Evolutionary conservation across 2,797 vertebrate genomes (phyloP), one percentile per base, ranked within the genome.

Genomic region (Lutra lutra): DNA sequence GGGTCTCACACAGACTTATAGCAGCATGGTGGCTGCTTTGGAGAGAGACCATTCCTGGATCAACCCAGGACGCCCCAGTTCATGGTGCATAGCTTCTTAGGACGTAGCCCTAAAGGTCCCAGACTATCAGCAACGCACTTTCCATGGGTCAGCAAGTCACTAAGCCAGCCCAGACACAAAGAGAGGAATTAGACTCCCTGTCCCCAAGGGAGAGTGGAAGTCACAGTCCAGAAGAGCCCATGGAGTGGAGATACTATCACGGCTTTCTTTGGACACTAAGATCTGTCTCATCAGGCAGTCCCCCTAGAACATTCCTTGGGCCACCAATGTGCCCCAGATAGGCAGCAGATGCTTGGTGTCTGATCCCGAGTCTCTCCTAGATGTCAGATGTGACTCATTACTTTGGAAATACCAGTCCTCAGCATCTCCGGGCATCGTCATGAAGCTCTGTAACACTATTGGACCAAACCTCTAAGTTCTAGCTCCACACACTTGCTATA

Each of bases 151-250:
- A 48, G 8, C 9, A 29, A 73, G 64, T 77, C 8, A 1, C 2
- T 51, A 13, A 58, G 38, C 29, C 29, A 38, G 29, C 35, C 21
- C 13, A n/a, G n/a, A 27, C n/a, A 35, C 38, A 4, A 18, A 14
- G 9, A 80, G 23, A 43, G 21, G 46, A 64, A 60, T 48, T 11
- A 35, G 35, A 51, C 3, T 58, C 25, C 9, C 2, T 0, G 0
- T 68, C 58, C 51, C n/a, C 12, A 11, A 27, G 32, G 18, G 78
- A 64, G 43, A 25, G 27, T 23, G 15, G 56, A 85, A 18, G 73
- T 51, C 46, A 58, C 11, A 20, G 1, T 4, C 11, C 29, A 32
- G 68, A 40, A 51, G 10, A 83, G 3, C 27, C 21, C 35, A 5
- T 18, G 21, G 40, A 29, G 32, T 7, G 15, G 72, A 85, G 9